phyloP scores from a whole-genome alignment of 2,888 invertebrate genomes.

The Hypomecis atomaria region DNA sequence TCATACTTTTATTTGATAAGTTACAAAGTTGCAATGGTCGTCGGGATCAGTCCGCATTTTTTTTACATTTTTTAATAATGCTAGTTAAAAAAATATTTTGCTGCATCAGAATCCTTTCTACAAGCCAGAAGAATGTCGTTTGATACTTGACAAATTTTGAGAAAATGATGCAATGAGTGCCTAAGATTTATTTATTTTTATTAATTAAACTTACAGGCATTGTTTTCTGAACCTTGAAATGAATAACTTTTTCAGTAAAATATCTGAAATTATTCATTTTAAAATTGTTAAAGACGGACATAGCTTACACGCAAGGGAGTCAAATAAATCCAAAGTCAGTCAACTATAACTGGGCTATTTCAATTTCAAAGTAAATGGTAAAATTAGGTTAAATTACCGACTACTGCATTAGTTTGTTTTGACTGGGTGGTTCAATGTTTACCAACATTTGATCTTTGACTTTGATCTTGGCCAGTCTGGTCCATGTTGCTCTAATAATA shows the following conservation, averaged over 20 bases:
- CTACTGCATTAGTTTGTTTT: constrained; percentile 16
- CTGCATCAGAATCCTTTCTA: constrained; percentile 51
- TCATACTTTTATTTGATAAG: constrained; percentile 40
- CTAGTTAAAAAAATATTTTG: constrained; percentile 55
- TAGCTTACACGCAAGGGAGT: not conserved
- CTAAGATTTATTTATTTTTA: not conserved
- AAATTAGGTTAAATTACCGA: not conserved
- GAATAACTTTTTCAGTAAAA: too few species aligned
- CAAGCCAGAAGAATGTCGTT: constrained; percentile 41
- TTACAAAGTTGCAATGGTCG: constrained; percentile 62
- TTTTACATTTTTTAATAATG: constrained; percentile 55
- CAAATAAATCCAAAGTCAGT: not conserved
- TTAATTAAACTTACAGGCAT: too few species aligned
- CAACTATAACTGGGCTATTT: not conserved
- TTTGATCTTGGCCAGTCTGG: constrained; percentile 10
- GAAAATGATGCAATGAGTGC: constrained; percentile 34
- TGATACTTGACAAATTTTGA: not conserved
- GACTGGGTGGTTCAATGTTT: constrained; percentile 10
- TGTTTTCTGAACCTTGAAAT: too few species aligned
- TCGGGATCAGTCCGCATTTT: constrained; percentile 63
- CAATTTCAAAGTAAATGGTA: not conserved
- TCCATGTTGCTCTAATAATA: constrained; percentile 7
- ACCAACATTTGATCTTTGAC: constrained; percentile 26
- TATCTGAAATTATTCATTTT: too few species aligned
- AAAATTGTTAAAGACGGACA: too few species aligned